phyloP scores from a whole-genome alignment of 2,888 invertebrate species.

The Cotesia congregata region DNA sequence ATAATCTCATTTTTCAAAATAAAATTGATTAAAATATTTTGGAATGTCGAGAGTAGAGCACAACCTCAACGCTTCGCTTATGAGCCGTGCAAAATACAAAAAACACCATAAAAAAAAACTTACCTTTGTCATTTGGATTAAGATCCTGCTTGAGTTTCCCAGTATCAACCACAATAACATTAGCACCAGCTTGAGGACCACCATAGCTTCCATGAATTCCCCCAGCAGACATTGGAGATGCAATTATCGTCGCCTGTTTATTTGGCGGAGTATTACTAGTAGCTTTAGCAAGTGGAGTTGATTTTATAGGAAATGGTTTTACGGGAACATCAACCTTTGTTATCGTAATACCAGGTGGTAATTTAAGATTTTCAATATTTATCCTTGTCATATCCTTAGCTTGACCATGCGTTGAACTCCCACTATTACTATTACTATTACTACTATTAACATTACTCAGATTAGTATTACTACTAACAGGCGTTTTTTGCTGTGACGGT shows the following conservation, averaged over 20 bases:
- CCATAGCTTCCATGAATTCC: conserved; percentile 62
- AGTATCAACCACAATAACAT: conserved; percentile 76
- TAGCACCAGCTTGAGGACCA: conserved; percentile 70
- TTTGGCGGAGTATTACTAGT: conserved; percentile 52
- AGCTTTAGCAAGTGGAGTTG: conserved; percentile 61
- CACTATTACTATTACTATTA: conserved; percentile 8
- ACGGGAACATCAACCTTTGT: conserved; percentile 77
- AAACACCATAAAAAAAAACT: conserved; percentile 15
- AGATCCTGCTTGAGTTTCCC: conserved; percentile 73
- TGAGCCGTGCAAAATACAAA: too few species aligned
- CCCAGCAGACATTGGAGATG: conserved; percentile 63
- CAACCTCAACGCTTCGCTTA: too few species aligned
- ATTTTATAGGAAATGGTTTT: conserved; percentile 62
- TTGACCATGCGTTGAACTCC: conserved; percentile 56
- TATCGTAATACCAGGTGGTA: conserved; percentile 87
- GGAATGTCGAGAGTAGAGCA: too few species aligned
- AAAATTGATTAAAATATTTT: too few species aligned
- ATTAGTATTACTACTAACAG: neutral
- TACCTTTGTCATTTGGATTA: conserved; percentile 64
- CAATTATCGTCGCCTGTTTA: conserved; percentile 68
- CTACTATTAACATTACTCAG: conserved; percentile 20
- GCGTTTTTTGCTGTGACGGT: conserved; percentile 49
- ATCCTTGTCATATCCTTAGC: conserved; percentile 59
- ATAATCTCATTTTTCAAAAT: too few species aligned
- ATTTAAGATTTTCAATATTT: conserved; percentile 66